Conservation (phyloP, 2,888 invertebrate species). For the Entomobrya proxima region DNA sequence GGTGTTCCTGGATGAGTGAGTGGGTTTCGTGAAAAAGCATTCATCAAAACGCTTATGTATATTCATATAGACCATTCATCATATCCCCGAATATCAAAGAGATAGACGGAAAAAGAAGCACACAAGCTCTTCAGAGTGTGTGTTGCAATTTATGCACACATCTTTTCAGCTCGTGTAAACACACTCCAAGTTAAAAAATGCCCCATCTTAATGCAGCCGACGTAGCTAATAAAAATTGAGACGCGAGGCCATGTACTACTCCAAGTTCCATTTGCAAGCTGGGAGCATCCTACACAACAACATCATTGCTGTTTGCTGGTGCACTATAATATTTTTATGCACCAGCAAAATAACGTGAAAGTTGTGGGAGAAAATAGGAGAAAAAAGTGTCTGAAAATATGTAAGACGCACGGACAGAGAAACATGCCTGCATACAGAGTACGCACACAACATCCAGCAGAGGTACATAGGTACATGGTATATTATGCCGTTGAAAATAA, state of each 20-base stretch:
- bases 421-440: too few relatives aligned
- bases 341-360: neutral
- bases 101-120: neutral
- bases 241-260: neutral
- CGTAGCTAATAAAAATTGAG: neutral
- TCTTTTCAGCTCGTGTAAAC: conserved; percentile 10
- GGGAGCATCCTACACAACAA: neutral
- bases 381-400: neutral
- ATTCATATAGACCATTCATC: conserved; percentile 43
- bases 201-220: neutral
- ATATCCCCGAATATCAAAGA: neutral
- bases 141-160: conserved; percentile 43
- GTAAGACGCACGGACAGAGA: neutral
- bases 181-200: neutral
- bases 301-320: neutral
- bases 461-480: neutral
- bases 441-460: neutral
- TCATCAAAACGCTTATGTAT: conserved; percentile 57
- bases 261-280: neutral
- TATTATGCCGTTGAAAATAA: conserved; percentile 1
- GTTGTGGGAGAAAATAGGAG: neutral
- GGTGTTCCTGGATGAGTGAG: neutral
- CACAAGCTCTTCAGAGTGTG: neutral
- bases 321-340: neutral
- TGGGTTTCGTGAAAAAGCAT: conserved; percentile 34